A percentile compares a stretch with the other conserved stretches of the same genome.
Conservation (phyloP, 2,888 invertebrate genomes). For the Merodon equestris region DNA sequence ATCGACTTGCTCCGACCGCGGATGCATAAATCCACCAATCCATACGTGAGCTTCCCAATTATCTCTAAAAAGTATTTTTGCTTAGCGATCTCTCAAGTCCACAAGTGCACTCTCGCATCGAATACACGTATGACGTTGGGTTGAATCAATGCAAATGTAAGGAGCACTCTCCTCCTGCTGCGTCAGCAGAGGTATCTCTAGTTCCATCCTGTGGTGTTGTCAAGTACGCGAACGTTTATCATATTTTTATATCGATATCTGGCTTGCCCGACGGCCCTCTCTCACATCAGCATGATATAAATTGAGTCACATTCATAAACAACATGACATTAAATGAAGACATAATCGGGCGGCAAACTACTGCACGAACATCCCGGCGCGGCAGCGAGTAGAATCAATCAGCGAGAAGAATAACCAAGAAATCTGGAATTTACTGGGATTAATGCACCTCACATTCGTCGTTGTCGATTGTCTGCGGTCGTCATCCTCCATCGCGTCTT, state of each 20-base stretch:
- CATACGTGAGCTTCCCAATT: conserved; percentile 65
- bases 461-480: conserved; percentile 35
- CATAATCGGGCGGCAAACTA: conserved; percentile 66
- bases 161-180: conserved; percentile 51
- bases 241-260: conserved; percentile 58
- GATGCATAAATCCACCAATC: conserved; percentile 64
- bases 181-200: conserved; percentile 32
- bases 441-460: conserved; percentile 47
- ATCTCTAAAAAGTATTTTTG: conserved; percentile 64
- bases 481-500: conserved; percentile 3
- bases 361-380: background rate
- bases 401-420: conserved; percentile 17
- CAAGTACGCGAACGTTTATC: conserved; percentile 41
- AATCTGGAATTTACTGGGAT: conserved; percentile 59
- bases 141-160: conserved; percentile 62
- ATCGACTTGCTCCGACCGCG: conserved; percentile 51
- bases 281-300: conserved; percentile 40
- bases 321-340: conserved; percentile 68
- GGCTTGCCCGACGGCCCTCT: conserved; percentile 15
- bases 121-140: conserved; percentile 5
- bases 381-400: conserved; percentile 59
- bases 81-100: background rate
- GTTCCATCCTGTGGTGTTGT: conserved; percentile 42
- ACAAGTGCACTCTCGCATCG: background rate
- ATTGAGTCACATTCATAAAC: conserved; percentile 68